These are phyloP conservation scores for Rallus crepitans DNA, from an alignment of 2,797 vertebrate species.

Conservation along the genomic window DNA sequence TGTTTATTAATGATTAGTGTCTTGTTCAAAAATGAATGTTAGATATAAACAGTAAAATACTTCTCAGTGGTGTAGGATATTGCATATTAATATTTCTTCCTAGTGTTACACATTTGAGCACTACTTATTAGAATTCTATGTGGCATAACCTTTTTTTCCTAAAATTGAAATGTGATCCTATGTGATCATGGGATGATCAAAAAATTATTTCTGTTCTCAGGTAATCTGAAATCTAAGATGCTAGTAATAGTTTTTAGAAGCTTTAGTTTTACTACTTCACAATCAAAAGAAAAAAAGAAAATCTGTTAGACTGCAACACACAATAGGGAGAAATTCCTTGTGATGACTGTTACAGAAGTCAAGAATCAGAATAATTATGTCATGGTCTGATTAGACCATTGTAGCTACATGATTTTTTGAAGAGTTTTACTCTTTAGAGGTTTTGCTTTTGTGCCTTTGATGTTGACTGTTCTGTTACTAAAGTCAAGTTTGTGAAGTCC, in stretches of 20 bases:
- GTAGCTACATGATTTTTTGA: conserved; percentile 3
- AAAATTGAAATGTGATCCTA: background rate
- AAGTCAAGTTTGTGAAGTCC: background rate
- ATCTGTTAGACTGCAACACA: background rate
- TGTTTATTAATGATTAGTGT: background rate
- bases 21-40: background rate
- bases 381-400: conserved; percentile 20
- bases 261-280: conserved; percentile 12
- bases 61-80: background rate
- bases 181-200: background rate
- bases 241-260: conserved; percentile 30
- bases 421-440: conserved; percentile 15
- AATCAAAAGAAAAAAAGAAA: background rate
- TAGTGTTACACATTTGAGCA: background rate
- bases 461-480: background rate
- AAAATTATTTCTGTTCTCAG: conserved; percentile 45
- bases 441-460: conserved; percentile 23
- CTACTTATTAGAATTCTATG: background rate
- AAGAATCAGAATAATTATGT: background rate
- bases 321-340: conserved; percentile 29
- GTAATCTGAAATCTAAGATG: conserved; percentile 19
- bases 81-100: background rate
- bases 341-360: conserved; percentile 14
- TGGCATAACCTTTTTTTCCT: background rate
- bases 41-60: background rate